Percentiles rank a stretch among this genome's conserved stretches.
Evolutionary conservation across 2,888 invertebrate species (phyloP).

Genomic region (Geophilus truncorum): DNA sequence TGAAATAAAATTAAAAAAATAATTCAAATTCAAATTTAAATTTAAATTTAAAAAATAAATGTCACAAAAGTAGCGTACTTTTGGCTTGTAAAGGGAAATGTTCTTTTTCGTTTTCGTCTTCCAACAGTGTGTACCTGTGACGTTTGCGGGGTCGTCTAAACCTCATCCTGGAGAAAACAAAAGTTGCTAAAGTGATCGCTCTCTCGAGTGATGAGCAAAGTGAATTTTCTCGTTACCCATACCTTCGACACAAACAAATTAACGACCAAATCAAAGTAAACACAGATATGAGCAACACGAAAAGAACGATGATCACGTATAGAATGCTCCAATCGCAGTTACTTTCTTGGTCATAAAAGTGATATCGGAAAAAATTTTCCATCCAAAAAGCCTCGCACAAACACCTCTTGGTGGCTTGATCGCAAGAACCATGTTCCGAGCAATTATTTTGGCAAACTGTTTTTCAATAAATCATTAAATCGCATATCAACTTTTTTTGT

Average conservation of each 20-base stretch:
- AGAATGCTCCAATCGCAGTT: conserved; percentile 93
- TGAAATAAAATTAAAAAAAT: background rate
- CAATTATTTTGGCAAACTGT: conserved; percentile 84
- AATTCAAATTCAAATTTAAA: background rate
- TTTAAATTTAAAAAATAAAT: background rate
- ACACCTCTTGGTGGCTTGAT: conserved; percentile 74
- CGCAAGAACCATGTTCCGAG: conserved; percentile 82
- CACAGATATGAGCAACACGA: conserved; percentile 44
- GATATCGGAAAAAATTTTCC: conserved; percentile 69
- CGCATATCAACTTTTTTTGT: background rate
- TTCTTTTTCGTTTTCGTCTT: conserved; percentile 44
- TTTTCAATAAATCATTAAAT: background rate
- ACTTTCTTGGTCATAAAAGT: conserved; percentile 63
- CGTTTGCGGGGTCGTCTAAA: conserved; percentile 44
- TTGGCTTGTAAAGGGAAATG: background rate
- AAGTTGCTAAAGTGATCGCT: too few species aligned
- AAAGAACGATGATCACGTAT: conserved; percentile 68
- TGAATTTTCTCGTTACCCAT: too few species aligned
- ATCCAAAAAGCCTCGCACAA: conserved; percentile 96
- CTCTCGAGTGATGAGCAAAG: too few species aligned
- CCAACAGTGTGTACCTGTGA: conserved; percentile 47
- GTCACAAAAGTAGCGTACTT: background rate
- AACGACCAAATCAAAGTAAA: conserved; percentile 45
- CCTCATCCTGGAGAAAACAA: conserved; percentile 36
- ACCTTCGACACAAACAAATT: conserved; percentile 46